phyloP scores from a whole-genome alignment of 1,140 invertebrate species.

The Trypoxylus dichotomus region DNA sequence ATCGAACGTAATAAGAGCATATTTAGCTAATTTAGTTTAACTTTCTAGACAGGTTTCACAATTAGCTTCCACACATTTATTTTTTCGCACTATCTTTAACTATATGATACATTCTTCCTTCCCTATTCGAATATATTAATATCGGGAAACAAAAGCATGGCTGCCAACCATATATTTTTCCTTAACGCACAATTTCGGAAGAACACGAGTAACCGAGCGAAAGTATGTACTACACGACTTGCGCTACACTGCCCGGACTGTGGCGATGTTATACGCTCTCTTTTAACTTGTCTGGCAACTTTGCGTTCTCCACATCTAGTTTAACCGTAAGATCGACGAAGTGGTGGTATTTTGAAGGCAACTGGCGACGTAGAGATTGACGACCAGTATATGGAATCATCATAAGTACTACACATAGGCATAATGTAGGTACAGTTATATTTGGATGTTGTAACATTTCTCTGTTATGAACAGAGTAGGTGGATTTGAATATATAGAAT shows the following conservation, averaged over 20 bases:
- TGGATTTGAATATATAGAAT: not conserved
- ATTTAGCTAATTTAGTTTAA: not conserved
- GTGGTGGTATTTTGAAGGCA: constrained; percentile 5
- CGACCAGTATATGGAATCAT: not conserved
- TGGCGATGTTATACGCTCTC: not conserved
- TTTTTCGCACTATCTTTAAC: not conserved
- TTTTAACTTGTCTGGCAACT: constrained; percentile 6
- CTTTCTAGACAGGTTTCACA: not conserved
- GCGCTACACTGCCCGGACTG: not conserved
- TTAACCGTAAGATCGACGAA: not conserved
- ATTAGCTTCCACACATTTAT: not conserved
- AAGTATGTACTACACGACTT: not conserved
- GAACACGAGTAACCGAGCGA: not conserved
- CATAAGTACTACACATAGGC: not conserved
- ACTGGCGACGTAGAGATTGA: constrained; percentile 1
- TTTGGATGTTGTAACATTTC: not conserved
- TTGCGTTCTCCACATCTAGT: constrained; percentile 5
- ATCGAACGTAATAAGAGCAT: not conserved
- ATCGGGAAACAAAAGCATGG: not conserved
- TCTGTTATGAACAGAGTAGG: not conserved
- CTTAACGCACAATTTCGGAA: not conserved
- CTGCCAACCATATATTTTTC: not conserved
- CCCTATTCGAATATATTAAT: not conserved
- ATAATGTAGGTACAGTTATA: not conserved
- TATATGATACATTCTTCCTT: not conserved